Conservation (phyloP, 2,888 invertebrate genomes). For the Eurois occulta region DNA sequence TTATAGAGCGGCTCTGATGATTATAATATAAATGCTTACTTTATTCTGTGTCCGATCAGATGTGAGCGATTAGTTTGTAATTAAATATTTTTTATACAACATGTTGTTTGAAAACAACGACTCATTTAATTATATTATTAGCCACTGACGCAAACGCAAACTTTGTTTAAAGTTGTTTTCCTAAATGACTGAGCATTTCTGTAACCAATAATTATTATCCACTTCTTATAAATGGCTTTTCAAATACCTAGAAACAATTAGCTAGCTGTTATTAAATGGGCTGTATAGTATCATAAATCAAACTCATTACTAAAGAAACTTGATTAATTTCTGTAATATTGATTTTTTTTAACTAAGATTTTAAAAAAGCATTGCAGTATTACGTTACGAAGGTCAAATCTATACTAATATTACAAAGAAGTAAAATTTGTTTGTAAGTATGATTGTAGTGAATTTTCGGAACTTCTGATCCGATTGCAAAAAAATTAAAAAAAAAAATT, state of each 20-base stretch:
- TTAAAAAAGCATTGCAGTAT: neutral
- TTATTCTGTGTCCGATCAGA: neutral
- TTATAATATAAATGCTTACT: neutral
- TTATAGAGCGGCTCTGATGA: neutral
- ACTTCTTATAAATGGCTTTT: conserved; percentile 7
- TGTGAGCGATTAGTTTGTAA: neutral
- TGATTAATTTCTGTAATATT: neutral
- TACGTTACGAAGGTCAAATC: neutral
- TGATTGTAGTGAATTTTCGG: no score
- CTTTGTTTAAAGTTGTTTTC: conserved; percentile 15
- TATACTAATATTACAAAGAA: no score
- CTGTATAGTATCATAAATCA: neutral
- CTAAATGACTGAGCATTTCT: conserved; percentile 29
- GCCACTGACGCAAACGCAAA: conserved; percentile 7
- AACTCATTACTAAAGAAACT: neutral
- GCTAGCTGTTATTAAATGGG: neutral
- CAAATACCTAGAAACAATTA: conserved; percentile 27
- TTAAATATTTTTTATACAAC: neutral
- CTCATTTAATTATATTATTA: conserved; percentile 14
- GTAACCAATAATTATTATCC: conserved; percentile 33
- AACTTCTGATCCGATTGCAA: no score
- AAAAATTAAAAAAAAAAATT: no score
- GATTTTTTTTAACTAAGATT: neutral
- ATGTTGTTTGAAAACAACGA: conserved; percentile 7
- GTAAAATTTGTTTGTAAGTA: no score